These are phyloP conservation scores for Tachypleus tridentatus DNA, from an alignment of 1,140 invertebrate genomes.

Conservation along the genomic window DNA sequence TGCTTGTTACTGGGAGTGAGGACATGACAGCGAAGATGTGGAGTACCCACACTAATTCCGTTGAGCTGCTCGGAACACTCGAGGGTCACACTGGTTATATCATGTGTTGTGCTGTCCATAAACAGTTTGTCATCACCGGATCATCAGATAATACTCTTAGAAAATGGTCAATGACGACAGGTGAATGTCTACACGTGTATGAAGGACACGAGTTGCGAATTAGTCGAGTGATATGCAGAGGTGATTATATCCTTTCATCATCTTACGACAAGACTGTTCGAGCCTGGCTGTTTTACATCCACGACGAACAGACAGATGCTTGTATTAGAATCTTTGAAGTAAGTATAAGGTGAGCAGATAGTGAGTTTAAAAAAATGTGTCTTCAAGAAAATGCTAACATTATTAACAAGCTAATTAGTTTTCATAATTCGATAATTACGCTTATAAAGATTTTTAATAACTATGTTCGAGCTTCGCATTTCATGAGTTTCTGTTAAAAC, in stretches of 20 bases:
- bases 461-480: no score
- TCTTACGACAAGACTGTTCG: conserved; percentile 42
- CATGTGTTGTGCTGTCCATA: conserved; percentile 39
- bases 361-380: no score
- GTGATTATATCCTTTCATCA: conserved; percentile 42
- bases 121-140: conserved; percentile 41
- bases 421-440: no score
- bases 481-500: no score
- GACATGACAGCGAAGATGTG: conserved; percentile 40
- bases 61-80: conserved; percentile 42
- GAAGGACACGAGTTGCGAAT: conserved; percentile 39
- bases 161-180: conserved; percentile 44
- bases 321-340: conserved; percentile 26
- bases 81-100: conserved; percentile 41
- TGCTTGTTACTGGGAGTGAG: conserved; percentile 43
- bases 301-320: conserved; percentile 15
- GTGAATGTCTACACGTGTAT: conserved; percentile 38
- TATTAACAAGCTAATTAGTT: no score
- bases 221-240: conserved; percentile 40
- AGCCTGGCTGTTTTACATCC: conserved; percentile 38
- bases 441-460: no score
- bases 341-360: background rate
- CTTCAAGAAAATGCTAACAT: no score
- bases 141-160: conserved; percentile 42
- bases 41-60: conserved; percentile 38